phyloP scores from a whole-genome alignment of 2,113 vertebrate genomes.

The Oxyruncus cristatus region DNA sequence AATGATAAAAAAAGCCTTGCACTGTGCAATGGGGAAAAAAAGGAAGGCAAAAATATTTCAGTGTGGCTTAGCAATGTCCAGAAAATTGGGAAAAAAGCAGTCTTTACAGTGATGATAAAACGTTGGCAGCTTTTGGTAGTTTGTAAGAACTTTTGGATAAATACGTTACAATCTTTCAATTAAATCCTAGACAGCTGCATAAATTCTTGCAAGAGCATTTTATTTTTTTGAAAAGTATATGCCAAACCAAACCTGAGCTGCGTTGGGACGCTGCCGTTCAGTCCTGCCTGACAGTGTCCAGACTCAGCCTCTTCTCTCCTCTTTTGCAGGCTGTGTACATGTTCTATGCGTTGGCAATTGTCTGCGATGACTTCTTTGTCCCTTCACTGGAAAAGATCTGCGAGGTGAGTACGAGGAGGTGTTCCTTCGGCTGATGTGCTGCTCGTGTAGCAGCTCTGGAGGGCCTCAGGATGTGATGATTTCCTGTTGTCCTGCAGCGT shows the following conservation, averaged over 20 bases:
- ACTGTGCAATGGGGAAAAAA: accelerated
- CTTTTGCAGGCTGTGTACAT: conserved; percentile 91
- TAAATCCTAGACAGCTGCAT: not conserved
- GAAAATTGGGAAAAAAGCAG: not conserved
- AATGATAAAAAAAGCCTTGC: not conserved
- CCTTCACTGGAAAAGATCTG: conserved; percentile 95
- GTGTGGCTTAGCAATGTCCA: not conserved
- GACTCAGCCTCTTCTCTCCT: not conserved
- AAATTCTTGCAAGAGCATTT: not conserved
- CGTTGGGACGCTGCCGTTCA: accelerated
- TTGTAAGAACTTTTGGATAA: not conserved
- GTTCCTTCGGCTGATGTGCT: not conserved
- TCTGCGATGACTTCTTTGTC: conserved; percentile 98
- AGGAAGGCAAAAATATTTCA: not conserved
- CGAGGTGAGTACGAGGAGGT: conserved; percentile 77
- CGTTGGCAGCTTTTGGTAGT: not conserved
- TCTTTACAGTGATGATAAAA: not conserved
- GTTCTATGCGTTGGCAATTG: conserved; percentile 95
- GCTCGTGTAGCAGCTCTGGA: not conserved
- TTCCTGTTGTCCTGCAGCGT: not conserved
- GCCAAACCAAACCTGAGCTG: not conserved
- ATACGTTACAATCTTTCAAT: not conserved
- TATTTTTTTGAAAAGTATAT: not conserved
- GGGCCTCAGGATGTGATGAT: not conserved
- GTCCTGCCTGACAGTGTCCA: not conserved